Evolutionary conservation across 2,888 invertebrate species (phyloP).

Genomic region (Agrochola litura): DNA sequence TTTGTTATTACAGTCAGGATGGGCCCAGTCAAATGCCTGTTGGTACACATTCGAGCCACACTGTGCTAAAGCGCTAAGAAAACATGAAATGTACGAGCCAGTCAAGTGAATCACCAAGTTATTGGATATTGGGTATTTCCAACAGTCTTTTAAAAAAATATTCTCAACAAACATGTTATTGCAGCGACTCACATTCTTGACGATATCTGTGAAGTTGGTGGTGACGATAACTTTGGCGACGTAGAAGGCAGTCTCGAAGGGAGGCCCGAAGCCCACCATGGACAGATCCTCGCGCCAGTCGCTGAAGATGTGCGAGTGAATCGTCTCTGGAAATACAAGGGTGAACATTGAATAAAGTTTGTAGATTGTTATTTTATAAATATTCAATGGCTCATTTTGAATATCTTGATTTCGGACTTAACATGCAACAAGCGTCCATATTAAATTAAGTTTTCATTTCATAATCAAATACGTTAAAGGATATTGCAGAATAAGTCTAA

Average conservation of each 20-base stretch:
- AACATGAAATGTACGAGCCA: neutral
- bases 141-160: neutral
- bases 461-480: neutral
- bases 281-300: slow-evolving; percentile 87
- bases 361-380: neutral
- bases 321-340: slow-evolving; percentile 79
- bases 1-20: neutral
- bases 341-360: neutral
- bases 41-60: neutral
- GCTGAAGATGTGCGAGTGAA: slow-evolving; percentile 83
- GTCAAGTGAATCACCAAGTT: neutral
- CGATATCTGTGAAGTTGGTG: slow-evolving; percentile 82
- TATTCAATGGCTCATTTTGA: neutral
- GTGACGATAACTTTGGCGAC: slow-evolving; percentile 91
- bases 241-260: slow-evolving; percentile 93
- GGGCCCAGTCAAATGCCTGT: neutral
- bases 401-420: neutral
- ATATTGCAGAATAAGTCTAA: neutral
- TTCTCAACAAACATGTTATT: neutral
- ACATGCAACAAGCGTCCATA: neutral
- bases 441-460: neutral
- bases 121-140: neutral
- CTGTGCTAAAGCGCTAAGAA: neutral
- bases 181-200: slow-evolving; percentile 86
- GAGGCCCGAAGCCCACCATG: slow-evolving; percentile 88